Base-by-base conservation (phyloP, 2,888 invertebrate genomes). In the Perithous albicinctus region DNA sequence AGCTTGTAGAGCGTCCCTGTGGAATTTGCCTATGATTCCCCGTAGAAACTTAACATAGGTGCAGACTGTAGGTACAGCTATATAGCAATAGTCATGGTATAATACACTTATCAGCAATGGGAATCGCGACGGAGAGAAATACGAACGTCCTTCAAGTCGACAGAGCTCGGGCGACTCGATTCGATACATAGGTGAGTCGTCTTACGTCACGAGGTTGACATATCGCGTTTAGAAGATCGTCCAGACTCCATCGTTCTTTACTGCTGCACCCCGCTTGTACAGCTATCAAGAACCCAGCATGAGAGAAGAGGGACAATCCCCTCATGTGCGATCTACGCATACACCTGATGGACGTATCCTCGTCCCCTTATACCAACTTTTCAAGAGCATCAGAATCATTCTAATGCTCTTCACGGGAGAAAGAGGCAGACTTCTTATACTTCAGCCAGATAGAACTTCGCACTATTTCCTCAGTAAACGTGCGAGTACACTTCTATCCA, bases 101-200 rank as follows among this genome's bases (percentile, higher is more conserved):
- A 72, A 51, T 61, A 73, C 61, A 79, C 56, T 75, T 83, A 82
- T 82, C 82, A 70, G 70, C 35, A 54, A 78, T 38, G 54, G 70
- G 32, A 75, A 79, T 83, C 69, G 67, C 74, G 69, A 79, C 51
- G 67, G 59, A 46, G 66, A 63, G 76, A 74, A 80, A 83, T 80
- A 83, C 78, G 80, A 78, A 85, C 78, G 78, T 77, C 66, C 72
- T 59, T 48, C 26, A 20, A 51, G 74, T 80, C 75, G 73, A 41
- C 54, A 41, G 46, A 51, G 43, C 73, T 26, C 59, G 46, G 41
- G 72, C 70, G 74, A 78, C 73, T 46, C 23, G 15, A 48, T 66
- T 83, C 82, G 77, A 80, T 84, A 75, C 77, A 54, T 77, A 78
- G 83, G 82, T 83, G 79, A 83, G 84, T 85, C 77, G 81, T 83